phyloP scores from a whole-genome alignment of 2,888 invertebrate species.

The Hetaerina titia region DNA sequence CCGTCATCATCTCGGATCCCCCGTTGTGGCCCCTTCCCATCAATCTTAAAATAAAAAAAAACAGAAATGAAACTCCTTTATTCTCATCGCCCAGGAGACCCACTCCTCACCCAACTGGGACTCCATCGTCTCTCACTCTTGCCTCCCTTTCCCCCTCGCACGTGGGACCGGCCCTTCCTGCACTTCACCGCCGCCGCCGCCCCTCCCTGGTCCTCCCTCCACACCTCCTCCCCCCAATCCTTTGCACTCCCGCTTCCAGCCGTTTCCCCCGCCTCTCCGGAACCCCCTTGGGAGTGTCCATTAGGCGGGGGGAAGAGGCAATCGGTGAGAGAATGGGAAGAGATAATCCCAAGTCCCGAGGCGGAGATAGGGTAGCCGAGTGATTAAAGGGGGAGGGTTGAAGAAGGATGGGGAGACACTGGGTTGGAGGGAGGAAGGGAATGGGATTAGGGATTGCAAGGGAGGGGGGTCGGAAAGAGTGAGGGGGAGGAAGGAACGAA shows the following conservation, averaged over 20 bases:
- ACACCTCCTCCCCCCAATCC: not conserved
- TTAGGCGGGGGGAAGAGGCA: constrained; percentile 19
- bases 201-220: not conserved
- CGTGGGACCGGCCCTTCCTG: not conserved
- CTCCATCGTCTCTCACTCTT: not conserved
- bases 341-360: constrained; percentile 41
- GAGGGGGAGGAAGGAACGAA: not conserved
- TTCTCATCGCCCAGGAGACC: not conserved
- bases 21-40: not conserved
- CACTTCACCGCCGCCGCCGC: not conserved
- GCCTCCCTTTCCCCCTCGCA: not conserved
- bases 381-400: constrained; percentile 55
- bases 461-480: not conserved
- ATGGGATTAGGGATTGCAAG: constrained; percentile 9
- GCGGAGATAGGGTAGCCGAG: constrained; percentile 51
- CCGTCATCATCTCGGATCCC: not conserved
- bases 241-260: not conserved
- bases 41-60: not conserved
- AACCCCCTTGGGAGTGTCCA: not conserved
- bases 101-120: not conserved
- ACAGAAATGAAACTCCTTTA: not conserved
- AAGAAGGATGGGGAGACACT: not conserved
- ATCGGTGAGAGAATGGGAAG: constrained; percentile 47
- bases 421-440: not conserved
- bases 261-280: not conserved